Conservation (phyloP, 2,888 invertebrate species). For the Rotaria sp. region DNA sequence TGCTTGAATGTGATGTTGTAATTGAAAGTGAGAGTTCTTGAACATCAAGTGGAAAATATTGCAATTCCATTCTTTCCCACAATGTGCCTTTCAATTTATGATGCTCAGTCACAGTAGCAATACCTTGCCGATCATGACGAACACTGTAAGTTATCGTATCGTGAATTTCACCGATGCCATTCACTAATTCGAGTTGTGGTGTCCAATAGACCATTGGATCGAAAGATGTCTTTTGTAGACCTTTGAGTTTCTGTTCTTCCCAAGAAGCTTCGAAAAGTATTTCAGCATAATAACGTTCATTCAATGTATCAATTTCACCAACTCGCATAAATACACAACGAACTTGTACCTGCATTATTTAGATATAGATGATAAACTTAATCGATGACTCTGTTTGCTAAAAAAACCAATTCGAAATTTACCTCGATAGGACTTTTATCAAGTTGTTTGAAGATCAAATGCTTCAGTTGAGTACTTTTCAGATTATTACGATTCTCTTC, state of each 20-base stretch:
- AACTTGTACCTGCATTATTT: background rate
- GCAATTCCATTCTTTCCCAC: background rate
- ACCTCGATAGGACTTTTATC: too few relatives aligned
- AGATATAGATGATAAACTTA: too few relatives aligned
- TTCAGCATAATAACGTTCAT: background rate
- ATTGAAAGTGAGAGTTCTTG: background rate
- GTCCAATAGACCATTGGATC: background rate
- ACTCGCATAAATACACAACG: background rate
- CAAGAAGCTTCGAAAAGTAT: background rate
- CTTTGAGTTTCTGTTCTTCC: background rate
- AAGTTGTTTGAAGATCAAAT: too few relatives aligned
- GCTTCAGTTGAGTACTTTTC: too few relatives aligned
- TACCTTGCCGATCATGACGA: background rate
- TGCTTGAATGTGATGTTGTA: background rate
- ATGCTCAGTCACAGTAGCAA: background rate
- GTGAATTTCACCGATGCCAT: background rate
- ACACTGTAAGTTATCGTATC: background rate
- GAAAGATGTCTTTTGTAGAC: background rate
- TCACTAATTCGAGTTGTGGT: background rate
- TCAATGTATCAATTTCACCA: background rate
- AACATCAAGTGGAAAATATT: background rate
- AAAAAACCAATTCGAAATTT: too few relatives aligned
- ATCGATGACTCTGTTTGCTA: too few relatives aligned
- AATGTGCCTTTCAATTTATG: background rate
- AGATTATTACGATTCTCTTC: too few relatives aligned